Conservation (phyloP, 2,888 invertebrate genomes). For the Kuschelorhynchus macadamiae region DNA sequence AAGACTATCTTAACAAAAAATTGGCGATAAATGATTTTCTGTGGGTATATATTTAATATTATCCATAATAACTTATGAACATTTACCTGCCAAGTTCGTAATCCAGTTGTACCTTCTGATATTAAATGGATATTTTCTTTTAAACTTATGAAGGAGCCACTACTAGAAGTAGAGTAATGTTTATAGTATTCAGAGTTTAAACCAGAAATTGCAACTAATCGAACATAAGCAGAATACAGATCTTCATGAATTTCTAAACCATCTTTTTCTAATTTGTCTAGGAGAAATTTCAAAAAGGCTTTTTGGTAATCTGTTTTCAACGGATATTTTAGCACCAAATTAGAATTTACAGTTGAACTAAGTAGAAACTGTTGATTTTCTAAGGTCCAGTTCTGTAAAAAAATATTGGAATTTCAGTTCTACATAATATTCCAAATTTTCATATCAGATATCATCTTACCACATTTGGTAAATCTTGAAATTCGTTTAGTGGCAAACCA, state of each 20-base stretch:
- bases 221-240: slow-evolving; percentile 75
- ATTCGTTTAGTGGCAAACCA: slow-evolving; percentile 56
- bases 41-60: no score
- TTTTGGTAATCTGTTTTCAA: slow-evolving; percentile 75
- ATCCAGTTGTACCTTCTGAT: slow-evolving; percentile 84
- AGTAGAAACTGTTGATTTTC: slow-evolving; percentile 74
- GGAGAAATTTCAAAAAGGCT: slow-evolving; percentile 77
- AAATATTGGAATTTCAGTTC: slow-evolving; percentile 7
- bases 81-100: slow-evolving; percentile 84
- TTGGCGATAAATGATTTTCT: no score
- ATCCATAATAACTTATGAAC: no score
- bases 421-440: not conserved
- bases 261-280: slow-evolving; percentile 72
- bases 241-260: slow-evolving; percentile 75
- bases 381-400: slow-evolving; percentile 53
- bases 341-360: slow-evolving; percentile 72
- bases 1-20: no score
- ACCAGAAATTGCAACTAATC: slow-evolving; percentile 68
- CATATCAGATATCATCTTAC: slow-evolving; percentile 46
- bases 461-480: slow-evolving; percentile 37
- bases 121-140: slow-evolving; percentile 82
- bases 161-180: slow-evolving; percentile 71
- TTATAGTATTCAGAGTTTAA: slow-evolving; percentile 70
- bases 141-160: slow-evolving; percentile 71
- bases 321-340: slow-evolving; percentile 74